Evolutionary conservation across 2,113 vertebrate species (phyloP), one percentile per base, ranked within the genome.

Genomic region (Nothocercus nigrocapillus): DNA sequence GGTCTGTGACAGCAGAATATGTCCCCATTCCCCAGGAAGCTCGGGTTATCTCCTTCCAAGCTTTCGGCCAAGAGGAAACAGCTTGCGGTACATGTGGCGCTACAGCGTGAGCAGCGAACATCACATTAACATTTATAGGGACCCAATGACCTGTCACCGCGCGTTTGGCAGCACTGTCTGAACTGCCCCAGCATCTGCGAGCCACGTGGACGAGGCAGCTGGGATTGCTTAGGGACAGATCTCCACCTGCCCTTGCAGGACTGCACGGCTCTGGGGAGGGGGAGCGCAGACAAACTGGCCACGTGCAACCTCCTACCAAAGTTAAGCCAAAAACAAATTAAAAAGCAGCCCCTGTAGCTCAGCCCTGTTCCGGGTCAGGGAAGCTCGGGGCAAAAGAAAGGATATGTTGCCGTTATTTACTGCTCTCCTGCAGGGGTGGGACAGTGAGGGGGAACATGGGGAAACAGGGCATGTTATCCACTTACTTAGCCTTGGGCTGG

Each of bases 41-140:
- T 93, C 7, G n/a, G 69, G 44, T 40, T 73, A 44, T 67, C 51
- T 84, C 30, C 63, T 21, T 82, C 14, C 0, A 0, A 92, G 76
- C 73, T 79, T 45, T 66, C 5, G 1, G 90, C 83, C 86, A 92
- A 85, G 58, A 92, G 40, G 25, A 94, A 95, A 91, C 96, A 97
- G 95, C 95, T 97, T 96, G 95, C 82, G 74, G 91, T 61, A 95
- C 95, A 95, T 96, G 96, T 97, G 96, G 91, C 79, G 36, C 79
- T 89, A 75, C 68, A 72, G 63, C 1, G 2, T 1, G 13, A 91
- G 76, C 87, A 63, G 81, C 86, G 93, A 93, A 92, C 94, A 92
- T 92, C 61, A 28, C 63, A 86, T 84, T 84, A 85, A 42, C 0
- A n/a, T 86, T 90, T 67, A 74, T 27, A 62, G 72, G 81, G 88